Base-by-base conservation (phyloP, 2,888 invertebrate species). In the Bhutanitis thaidina region DNA sequence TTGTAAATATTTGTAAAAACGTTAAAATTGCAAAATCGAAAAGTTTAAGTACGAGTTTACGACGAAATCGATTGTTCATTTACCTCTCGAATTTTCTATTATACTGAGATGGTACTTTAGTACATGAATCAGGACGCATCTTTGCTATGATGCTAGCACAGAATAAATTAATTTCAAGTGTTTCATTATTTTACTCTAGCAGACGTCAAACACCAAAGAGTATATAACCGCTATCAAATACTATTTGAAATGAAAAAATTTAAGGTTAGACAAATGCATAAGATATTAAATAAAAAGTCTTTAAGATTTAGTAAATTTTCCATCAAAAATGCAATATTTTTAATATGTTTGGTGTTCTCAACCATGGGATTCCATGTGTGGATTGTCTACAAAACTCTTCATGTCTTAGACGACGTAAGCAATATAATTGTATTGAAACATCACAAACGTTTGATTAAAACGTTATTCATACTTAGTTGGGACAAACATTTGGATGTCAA, bases 401-500 rank as follows among this genome's bases (percentile, higher is more conserved):
- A 36, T 1, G 15, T 52, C 7, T 37, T 52, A 12, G 41, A 43
- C 34, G 52, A 52, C 13, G 43, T 52, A 12, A 43, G 36, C 3
- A 41, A 25, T 2, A 32, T 52, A 12, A 47, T 52, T n/a, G 34
- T 52, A 12, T 25, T 52, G n/a, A 52, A 52, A 30, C 32, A 47
- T 8, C 37, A 36, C 38, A 43, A 32, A 38, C 43, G 15, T 14
- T 43, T 47, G 8, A 14, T 25, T 14, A 15, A 15, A n/a, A 20
- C 32, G 10, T 32, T 27, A 27, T 47, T 47, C 10, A 27, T 52
- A 7, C 32, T 52, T 7, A 36, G 52, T 47, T 15, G 52, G 49
- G 43, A 48, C 7, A 44, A 48, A 40, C 37, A 46, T 12, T 49
- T 55, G 49, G 49, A 49, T n/a, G 36, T 44, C 40, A 55, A 54